Evolutionary conservation across 1,140 invertebrate species (phyloP).

Genomic region (Bacillus rossius): DNA sequence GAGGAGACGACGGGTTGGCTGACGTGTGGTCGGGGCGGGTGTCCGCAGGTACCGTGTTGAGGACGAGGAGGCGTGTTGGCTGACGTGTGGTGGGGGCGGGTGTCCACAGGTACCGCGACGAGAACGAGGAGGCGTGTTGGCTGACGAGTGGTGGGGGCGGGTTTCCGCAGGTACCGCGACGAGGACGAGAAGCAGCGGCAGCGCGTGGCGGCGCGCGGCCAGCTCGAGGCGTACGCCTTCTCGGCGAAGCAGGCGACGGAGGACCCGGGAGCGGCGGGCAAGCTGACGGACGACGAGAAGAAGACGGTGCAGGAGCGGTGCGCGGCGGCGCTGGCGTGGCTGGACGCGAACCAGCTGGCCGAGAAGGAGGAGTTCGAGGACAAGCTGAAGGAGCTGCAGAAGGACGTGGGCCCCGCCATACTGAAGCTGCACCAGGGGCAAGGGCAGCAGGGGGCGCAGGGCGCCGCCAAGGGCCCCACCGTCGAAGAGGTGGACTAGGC

Average conservation of each 20-base stretch:
- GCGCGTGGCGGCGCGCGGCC: slow-evolving; percentile 57
- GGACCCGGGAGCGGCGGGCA: slow-evolving; percentile 29
- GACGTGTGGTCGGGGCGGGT: too few species aligned
- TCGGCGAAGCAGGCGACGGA: slow-evolving; percentile 53
- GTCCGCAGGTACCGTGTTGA: too few species aligned
- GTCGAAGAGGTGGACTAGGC: slow-evolving; percentile 58
- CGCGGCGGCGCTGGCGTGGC: slow-evolving; percentile 40
- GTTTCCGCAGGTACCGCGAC: slow-evolving; percentile 43
- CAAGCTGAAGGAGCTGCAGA: slow-evolving; percentile 64
- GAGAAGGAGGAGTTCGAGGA: slow-evolving; percentile 72
- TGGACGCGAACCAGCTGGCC: slow-evolving; percentile 60
- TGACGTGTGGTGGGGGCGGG: too few species aligned
- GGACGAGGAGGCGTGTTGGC: too few species aligned
- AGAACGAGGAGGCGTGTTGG: too few species aligned
- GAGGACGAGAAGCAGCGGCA: slow-evolving; percentile 52
- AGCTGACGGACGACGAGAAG: slow-evolving; percentile 37
- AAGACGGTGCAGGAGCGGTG: slow-evolving; percentile 41
- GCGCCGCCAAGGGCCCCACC: slow-evolving; percentile 43
- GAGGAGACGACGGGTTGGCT: too few species aligned
- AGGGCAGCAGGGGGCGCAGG: slow-evolving; percentile 20
- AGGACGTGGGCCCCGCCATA: slow-evolving; percentile 67
- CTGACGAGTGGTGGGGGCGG: too few species aligned
- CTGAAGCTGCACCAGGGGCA: slow-evolving; percentile 63
- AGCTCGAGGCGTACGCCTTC: slow-evolving; percentile 66
- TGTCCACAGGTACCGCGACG: too few species aligned